Evolutionary conservation across 2,888 invertebrate genomes (phyloP).

Genomic region (Drosophila longiperda): DNA sequence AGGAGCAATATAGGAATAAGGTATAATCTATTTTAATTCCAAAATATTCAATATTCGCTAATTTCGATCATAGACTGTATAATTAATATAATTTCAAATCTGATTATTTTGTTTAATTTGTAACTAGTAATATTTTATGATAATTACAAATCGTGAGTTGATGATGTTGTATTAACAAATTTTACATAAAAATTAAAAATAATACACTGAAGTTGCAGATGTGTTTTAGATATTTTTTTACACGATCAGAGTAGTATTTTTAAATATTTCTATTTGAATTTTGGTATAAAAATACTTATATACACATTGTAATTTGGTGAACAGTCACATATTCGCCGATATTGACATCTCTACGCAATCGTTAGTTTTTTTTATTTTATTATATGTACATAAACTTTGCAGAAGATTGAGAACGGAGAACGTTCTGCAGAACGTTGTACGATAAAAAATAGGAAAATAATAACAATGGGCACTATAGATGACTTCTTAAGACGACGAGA

Average conservation of each 20-base stretch:
- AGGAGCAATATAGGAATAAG: background rate
- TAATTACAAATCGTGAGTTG: background rate
- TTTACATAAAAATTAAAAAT: background rate
- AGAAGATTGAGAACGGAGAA: slow-evolving; percentile 1
- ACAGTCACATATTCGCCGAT: slow-evolving; percentile 23
- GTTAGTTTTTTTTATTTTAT: slow-evolving; percentile 13
- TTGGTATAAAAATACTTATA: background rate
- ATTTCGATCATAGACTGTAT: background rate
- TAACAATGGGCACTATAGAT: slow-evolving; percentile 50
- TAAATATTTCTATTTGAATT: background rate
- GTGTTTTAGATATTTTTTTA: background rate
- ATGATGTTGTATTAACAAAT: background rate
- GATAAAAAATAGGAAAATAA: slow-evolving; percentile 9
- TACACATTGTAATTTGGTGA: slow-evolving; percentile 2
- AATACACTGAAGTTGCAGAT: background rate
- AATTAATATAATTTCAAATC: background rate
- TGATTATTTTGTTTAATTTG: background rate
- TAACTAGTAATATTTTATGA: background rate
- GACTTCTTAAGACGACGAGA: slow-evolving; percentile 87
- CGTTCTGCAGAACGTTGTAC: background rate
- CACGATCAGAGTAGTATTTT: background rate
- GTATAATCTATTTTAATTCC: background rate
- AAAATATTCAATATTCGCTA: background rate
- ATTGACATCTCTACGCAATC: slow-evolving; percentile 47
- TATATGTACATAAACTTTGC: slow-evolving; percentile 23